Conservation (phyloP, 2,888 invertebrate genomes). For the Helobdella robusta region DNA sequence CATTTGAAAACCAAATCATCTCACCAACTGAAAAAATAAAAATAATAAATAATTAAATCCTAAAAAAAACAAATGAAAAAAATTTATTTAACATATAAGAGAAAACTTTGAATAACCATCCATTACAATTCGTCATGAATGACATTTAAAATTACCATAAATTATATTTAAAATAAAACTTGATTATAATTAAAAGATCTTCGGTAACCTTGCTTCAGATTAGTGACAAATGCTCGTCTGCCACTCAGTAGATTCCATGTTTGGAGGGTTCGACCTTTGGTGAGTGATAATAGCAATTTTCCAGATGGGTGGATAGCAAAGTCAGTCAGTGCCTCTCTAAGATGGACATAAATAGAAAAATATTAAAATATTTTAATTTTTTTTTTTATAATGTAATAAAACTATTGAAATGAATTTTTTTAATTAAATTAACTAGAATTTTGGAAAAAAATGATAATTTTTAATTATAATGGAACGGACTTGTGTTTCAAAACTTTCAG, state of each 20-base stretch:
- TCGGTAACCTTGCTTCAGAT: conserved; percentile 48
- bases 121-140: background rate
- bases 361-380: background rate
- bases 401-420: background rate
- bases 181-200: background rate
- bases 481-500: conserved; percentile 68
- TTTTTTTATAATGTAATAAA: background rate
- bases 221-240: conserved; percentile 77
- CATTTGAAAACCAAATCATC: conserved; percentile 62
- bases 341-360: no score
- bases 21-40: conserved; percentile 47
- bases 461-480: conserved; percentile 49
- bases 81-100: background rate
- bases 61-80: background rate
- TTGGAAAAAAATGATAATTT: background rate
- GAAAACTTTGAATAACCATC: background rate
- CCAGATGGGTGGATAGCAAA: conserved; percentile 78
- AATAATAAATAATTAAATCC: background rate
- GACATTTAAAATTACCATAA: background rate
- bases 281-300: conserved; percentile 75
- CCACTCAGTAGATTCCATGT: conserved; percentile 93
- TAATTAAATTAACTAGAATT: background rate
- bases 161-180: background rate
- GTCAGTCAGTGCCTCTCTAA: conserved; percentile 56
- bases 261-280: conserved; percentile 66